Evolutionary conservation across 23 tunicate species (phyloP), one percentile per base, ranked within the genome.

Genomic region (Trididemnum nubilum): DNA sequence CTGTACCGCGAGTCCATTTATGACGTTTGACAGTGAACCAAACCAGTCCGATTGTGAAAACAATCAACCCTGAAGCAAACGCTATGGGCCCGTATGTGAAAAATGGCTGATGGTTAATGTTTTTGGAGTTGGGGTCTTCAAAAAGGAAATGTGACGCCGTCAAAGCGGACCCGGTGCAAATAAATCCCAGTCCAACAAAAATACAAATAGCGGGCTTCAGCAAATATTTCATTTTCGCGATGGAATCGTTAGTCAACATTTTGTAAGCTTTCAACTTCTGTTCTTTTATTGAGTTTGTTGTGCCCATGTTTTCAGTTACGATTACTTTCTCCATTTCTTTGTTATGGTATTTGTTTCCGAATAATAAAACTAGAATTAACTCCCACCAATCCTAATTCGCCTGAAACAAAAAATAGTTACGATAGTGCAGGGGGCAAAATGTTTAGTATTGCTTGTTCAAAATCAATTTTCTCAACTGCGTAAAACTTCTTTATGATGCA

Each of bases 21-120:
- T 83, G 81, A 30, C 76, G 81, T 61, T 93, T 93, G 23, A 88
- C 65, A 26, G 94, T 79, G 80, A 88, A 73, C 98, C 98, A 93
- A 50, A 93, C 89, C 1, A 93, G 26, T 4, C 89, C 98, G 32
- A 87, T 61, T 84, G 88, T 93, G 32, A 88, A 84, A 29, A 82
- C 36, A 51, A 93, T 71, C 28, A 87, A 51, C 0, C 98, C 98
- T 27, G 83, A 70, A 0, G 98, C 88, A 36, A 93, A 67, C 0
- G 84, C 38, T 4, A 93, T 71, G 5, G 98, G 98, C 0, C 98
- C 98, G 67, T 63, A 93, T n/a, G 93, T 88, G 38, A 93, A 93
- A 38, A 77, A 93, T 1, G 93, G 93, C 22, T 33, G 38, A 39
- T 35, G 37, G 59, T 40, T 54, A 39, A 1, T 18, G 19, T 28